Base-by-base conservation (phyloP, 2,797 vertebrate species). In the Artibeus jamaicensis region DNA sequence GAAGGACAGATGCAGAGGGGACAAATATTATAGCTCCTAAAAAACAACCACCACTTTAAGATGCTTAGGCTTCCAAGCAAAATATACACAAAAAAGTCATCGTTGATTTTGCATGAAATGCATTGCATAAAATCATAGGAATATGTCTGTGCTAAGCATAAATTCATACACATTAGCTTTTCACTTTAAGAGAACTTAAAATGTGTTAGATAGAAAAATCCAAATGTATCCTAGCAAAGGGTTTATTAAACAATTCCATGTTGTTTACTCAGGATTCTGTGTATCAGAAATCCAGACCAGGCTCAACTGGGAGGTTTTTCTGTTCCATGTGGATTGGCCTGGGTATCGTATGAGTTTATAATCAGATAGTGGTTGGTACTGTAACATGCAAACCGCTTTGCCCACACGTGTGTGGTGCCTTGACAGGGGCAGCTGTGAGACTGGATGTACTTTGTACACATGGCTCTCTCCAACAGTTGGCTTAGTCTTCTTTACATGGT, bases 171-270 rank as follows among this genome's bases (percentile, higher is more conserved):
- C 42, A 84, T 57, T 74, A 14, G 12, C 32, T 89, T 86, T 86
- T 77, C 21, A 87, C 48, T 84, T 86, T 77, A 42, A 88, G 59
- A 74, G 89, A 93, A 81, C 11, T 62, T 73, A 82, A 82, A 42
- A 68, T 24, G 29, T 7, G 50, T 48, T 92, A 82, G 24, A 74
- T 83, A 81, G 18, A 24, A 96, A 97, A 90, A 71, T 92, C 48
- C 32, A 93, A 74, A 91, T 86, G 89, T 86, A 71, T 24, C 44
- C 93, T 44, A 89, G 34, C 11, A 73, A 89, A 76, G 34, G 9
- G 71, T 70, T 94, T 53, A 73, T n/a, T 59, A 70, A 89, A 81
- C 32, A 55, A 82, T 86, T 87, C 5, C 2, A 44, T 55, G 65
- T 71, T 32, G 21, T 78, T 86, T 87, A 4, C 6, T 21, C 37